A percentile compares a stretch with the other conserved stretches of the same genome.
phyloP scores from a whole-genome alignment of 2,888 invertebrate genomes.

The Agrilus mali region DNA sequence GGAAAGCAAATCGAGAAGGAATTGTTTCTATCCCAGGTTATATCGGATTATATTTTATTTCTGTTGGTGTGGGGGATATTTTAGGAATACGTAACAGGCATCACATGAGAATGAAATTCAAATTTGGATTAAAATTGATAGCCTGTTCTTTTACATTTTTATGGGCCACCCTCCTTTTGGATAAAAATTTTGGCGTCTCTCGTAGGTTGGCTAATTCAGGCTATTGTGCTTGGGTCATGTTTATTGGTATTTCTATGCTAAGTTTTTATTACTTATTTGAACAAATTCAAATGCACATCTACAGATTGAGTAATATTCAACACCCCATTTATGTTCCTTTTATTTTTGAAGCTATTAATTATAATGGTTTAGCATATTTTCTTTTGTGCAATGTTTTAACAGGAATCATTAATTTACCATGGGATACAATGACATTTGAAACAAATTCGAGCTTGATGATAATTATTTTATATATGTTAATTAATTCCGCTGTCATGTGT shows the following conservation, averaged over 20 bases:
- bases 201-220: slow-evolving; percentile 73
- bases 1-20: slow-evolving; percentile 87
- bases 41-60: slow-evolving; percentile 67
- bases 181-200: slow-evolving; percentile 48
- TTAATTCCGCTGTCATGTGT: slow-evolving; percentile 29
- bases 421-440: slow-evolving; percentile 46
- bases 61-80: slow-evolving; percentile 49
- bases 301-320: slow-evolving; percentile 14
- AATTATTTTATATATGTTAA: slow-evolving; percentile 45
- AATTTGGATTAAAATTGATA: slow-evolving; percentile 9
- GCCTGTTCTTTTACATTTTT: slow-evolving; percentile 25
- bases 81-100: slow-evolving; percentile 30
- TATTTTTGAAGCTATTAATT: slow-evolving; percentile 60
- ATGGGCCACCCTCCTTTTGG: slow-evolving; percentile 35
- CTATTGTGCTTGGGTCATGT: slow-evolving; percentile 66
- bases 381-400: slow-evolving; percentile 73
- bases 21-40: slow-evolving; percentile 77
- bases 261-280: slow-evolving; percentile 44
- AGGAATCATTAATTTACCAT: slow-evolving; percentile 63
- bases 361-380: slow-evolving; percentile 75
- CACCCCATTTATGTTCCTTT: slow-evolving; percentile 33
- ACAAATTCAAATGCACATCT: slow-evolving; percentile 28
- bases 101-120: slow-evolving; percentile 9
- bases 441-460: slow-evolving; percentile 37
- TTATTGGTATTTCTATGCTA: slow-evolving; percentile 45